Conservation (phyloP, 2,888 invertebrate genomes). For the Smittia sp. region DNA sequence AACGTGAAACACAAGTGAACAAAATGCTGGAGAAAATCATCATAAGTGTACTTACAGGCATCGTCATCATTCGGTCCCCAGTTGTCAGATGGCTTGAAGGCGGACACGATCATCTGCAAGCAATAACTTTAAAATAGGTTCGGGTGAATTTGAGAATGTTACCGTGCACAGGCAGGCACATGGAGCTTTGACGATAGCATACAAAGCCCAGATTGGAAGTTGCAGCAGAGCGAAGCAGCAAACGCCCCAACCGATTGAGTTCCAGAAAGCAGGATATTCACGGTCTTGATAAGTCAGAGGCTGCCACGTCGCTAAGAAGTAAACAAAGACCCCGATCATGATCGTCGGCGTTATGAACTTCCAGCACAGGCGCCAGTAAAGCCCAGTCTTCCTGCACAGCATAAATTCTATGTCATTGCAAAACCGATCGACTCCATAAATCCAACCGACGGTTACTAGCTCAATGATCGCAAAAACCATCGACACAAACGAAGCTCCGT, state of each 20-base stretch:
- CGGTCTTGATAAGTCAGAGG: conserved; percentile 53
- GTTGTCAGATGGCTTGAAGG: conserved; percentile 49
- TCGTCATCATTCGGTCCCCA: conserved; percentile 50
- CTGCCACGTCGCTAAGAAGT: conserved; percentile 55
- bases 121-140: not conserved
- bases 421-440: conserved; percentile 57
- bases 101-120: conserved; percentile 41
- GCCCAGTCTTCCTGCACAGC: conserved; percentile 57
- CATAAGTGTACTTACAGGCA: too few relatives aligned
- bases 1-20: too few relatives aligned
- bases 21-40: too few relatives aligned
- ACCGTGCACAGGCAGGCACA: too few relatives aligned
- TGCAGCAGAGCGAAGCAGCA: conserved; percentile 56
- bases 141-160: too few relatives aligned
- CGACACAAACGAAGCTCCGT: conserved; percentile 72
- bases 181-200: too few relatives aligned
- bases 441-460: conserved; percentile 46
- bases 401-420: conserved; percentile 63
- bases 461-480: conserved; percentile 58
- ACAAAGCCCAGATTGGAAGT: conserved; percentile 52
- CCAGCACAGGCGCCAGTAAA: conserved; percentile 64
- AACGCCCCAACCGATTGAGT: conserved; percentile 55
- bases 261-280: conserved; percentile 53
- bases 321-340: conserved; percentile 57
- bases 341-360: conserved; percentile 58